A percentile compares a stretch with the other conserved stretches of the same genome.
Conservation (phyloP, 2,888 invertebrate species). For the Crioceris asparagi region DNA sequence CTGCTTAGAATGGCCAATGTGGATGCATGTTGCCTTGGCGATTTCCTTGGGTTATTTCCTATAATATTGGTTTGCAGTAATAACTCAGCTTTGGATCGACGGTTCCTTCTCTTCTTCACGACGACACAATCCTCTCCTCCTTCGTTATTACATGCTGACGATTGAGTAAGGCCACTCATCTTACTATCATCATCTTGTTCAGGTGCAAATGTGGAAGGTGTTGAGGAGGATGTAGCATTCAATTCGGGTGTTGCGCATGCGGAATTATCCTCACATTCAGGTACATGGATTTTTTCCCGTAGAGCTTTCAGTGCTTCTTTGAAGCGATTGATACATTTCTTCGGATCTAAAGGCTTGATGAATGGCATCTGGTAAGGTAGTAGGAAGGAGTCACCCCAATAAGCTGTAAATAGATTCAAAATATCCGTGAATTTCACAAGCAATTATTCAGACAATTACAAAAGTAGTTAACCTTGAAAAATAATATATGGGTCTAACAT, state of each 20-base stretch:
- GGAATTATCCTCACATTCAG: constrained; percentile 27
- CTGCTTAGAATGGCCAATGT: constrained; percentile 73
- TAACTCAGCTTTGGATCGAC: constrained; percentile 5
- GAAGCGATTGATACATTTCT: constrained; percentile 38
- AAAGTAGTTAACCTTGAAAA: too few relatives aligned
- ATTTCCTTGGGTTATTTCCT: constrained; percentile 62
- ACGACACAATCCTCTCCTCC: background rate
- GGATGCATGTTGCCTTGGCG: constrained; percentile 80
- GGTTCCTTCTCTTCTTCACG: constrained; percentile 1
- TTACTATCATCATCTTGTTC: constrained; percentile 30
- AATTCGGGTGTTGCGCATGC: constrained; percentile 23
- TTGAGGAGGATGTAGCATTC: constrained; percentile 18
- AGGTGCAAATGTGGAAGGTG: constrained; percentile 16
- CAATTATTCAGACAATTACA: too few relatives aligned
- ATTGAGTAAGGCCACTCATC: constrained; percentile 21
- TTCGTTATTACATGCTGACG: constrained; percentile 11
- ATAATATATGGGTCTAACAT: too few relatives aligned
- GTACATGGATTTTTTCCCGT: constrained; percentile 28
- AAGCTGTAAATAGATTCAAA: constrained; percentile 40
- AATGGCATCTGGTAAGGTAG: constrained; percentile 67
- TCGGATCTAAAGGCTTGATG: constrained; percentile 50
- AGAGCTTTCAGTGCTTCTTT: constrained; percentile 38
- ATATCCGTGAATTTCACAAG: too few relatives aligned
- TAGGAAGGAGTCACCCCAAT: constrained; percentile 52
- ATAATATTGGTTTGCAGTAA: constrained; percentile 2